Base-by-base conservation (phyloP, 2,888 invertebrate species). In the Eristalis arbustorum region DNA sequence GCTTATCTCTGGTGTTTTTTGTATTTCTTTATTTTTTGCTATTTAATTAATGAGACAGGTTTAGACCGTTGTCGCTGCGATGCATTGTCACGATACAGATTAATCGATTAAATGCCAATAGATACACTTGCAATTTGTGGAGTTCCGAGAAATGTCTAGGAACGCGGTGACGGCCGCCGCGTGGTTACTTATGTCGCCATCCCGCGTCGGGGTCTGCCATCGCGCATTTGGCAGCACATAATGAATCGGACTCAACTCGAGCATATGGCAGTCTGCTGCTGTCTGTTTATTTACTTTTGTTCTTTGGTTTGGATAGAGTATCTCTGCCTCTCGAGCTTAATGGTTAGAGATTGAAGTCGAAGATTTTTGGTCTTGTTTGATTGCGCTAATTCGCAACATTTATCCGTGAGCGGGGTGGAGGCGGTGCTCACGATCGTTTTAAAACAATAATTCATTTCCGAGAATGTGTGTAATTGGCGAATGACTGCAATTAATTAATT, bases 401-500 rank as follows among this genome's bases (percentile, higher is more conserved):
- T 23, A 59, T 69, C 22, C n/a, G 28, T 31, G 40, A 14, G 18
- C 8, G 1, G 49, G 42, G n/a, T n/a, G 4, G 42, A 3, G n/a
- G 42, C 1, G 42, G 18, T n/a, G n/a, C n/a, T 1, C 42, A 6
- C n/a, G 49, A 18, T 49, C 49, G 49, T 18, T 49, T 49, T 42
- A 57, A 56, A 25, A 76, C 37, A 76, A 64, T 71, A 57, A 59
- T 72, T 73, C 63, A 76, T 68, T 84, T 85, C 84, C 72, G 71
- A 81, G 84, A 85, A 85, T 77, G 73, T n/a, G n/a, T n/a, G n/a
- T 77, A 73, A 73, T 81, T 85, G 81, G 76, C 84, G 56, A 80
- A 76, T 63, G 84, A 80, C 64, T 77, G 62, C 81, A 81, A 85
- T 81, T 81, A 85, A 85, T 69, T 77, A 85, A 85, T 81, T 81